phyloP scores from a whole-genome alignment of 1,140 invertebrate genomes.

The Vollenhovia emeryi region DNA sequence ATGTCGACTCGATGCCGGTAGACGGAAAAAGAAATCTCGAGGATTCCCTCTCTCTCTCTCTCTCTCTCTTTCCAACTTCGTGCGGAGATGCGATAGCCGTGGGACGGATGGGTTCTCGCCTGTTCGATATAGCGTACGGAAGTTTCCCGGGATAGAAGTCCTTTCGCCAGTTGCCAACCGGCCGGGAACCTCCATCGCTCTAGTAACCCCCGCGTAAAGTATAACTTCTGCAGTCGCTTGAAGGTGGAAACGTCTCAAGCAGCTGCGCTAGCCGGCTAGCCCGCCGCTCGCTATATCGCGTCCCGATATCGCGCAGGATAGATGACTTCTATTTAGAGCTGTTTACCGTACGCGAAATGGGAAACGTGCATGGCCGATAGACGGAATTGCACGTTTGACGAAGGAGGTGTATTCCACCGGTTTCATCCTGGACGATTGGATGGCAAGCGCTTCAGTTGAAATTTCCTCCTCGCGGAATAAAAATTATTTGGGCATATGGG shows the following conservation, averaged over 20 bases:
- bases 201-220: conserved; percentile 43
- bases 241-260: conserved; percentile 58
- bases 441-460: background rate
- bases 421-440: background rate
- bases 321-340: conserved; percentile 53
- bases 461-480: conserved; percentile 7
- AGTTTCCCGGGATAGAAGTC: conserved; percentile 43
- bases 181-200: conserved; percentile 9
- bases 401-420: background rate
- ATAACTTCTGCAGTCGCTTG: conserved; percentile 54
- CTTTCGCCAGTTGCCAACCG: conserved; percentile 46
- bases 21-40: conserved; percentile 47
- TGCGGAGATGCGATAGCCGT: conserved; percentile 24
- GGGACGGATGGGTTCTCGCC: conserved; percentile 48
- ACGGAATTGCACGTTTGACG: conserved; percentile 30
- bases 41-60: background rate
- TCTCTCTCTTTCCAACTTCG: background rate
- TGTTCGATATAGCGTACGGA: conserved; percentile 33
- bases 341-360: conserved; percentile 58
- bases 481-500: background rate
- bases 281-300: background rate
- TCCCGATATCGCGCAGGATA: conserved; percentile 44
- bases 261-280: conserved; percentile 17
- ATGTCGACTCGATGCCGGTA: conserved; percentile 47
- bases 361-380: conserved; percentile 51